Evolutionary conservation across 2,888 invertebrate genomes (phyloP), one percentile per base, ranked within the genome.

Genomic region (Melanostoma scalare): DNA sequence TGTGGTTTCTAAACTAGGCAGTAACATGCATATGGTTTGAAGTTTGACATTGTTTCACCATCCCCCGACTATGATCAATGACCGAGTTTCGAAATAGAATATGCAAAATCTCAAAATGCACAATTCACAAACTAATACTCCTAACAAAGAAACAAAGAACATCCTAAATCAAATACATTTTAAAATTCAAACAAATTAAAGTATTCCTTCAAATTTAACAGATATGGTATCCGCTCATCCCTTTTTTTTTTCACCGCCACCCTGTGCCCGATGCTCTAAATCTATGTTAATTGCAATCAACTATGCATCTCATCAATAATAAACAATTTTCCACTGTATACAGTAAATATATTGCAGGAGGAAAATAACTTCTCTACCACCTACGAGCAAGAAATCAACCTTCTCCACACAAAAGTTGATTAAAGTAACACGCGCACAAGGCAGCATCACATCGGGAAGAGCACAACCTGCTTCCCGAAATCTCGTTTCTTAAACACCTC

Each of bases 251-350:
- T 65, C 69, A 69, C 75, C 75, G 75, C 48, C 58, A 36, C 9
- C 46, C 48, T n/a, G 48, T 6, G 50, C 30, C 48, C 40, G n/a
- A 58, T 36, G 48, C 69, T 58, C 36, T 71, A 71, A 76, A 81
- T 81, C 71, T 76, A 81, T 81, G 81, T 81, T 76, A 76, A 72
- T 58, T 68, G 71, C 76, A 81, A 81, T 77, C 72, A 81, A 76
- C 81, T 72, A 53, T 72, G 72, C 67, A 76, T 67, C 76, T 77
- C 76, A 77, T 77, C 76, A 77, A 68, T 81, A 81, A 77, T 81
- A 77, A 81, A 72, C 76, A 81, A 81, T 77, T 81, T 81, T 77
- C 72, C 77, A 81, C 81, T 76, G 71, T 10, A 42, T 40, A 8
- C n/a, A 40, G 33, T 42, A 35, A 63, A 61, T 31, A 20, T 20